Evolutionary conservation across 2,797 vertebrate species (phyloP).

Genomic region (Remorina albescens): DNA sequence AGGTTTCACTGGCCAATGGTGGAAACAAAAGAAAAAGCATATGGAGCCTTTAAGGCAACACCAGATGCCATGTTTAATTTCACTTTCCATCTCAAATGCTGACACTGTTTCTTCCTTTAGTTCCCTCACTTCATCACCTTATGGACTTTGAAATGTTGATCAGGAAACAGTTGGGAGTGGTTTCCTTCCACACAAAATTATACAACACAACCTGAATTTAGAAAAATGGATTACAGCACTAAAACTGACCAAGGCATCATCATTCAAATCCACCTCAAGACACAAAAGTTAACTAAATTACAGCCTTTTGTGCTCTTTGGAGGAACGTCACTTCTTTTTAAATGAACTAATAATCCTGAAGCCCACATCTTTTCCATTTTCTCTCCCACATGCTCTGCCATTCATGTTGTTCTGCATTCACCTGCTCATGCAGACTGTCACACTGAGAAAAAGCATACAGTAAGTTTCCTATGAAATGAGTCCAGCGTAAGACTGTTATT

Average conservation of each 20-base stretch:
- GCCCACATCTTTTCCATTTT: conserved; percentile 41
- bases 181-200: not conserved
- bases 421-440: conserved; percentile 24
- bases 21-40: conserved; percentile 14
- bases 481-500: conserved; percentile 19
- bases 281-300: conserved; percentile 20
- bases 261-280: conserved; percentile 18
- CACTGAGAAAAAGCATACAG: conserved; percentile 32
- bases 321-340: conserved; percentile 41
- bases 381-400: conserved; percentile 49
- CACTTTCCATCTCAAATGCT: conserved; percentile 3
- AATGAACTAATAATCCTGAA: conserved; percentile 42
- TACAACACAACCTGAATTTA: not conserved
- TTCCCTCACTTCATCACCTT: conserved; percentile 15
- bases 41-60: conserved; percentile 31
- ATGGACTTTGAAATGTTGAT: not conserved
- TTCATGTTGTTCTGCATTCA: conserved; percentile 47
- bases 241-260: conserved; percentile 6
- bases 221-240: conserved; percentile 12
- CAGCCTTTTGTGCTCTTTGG: conserved; percentile 2
- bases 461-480: conserved; percentile 36
- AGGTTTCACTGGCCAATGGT: conserved; percentile 38
- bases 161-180: not conserved
- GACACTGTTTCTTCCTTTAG: conserved; percentile 7
- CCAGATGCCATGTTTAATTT: conserved; percentile 42